phyloP scores from a whole-genome alignment of 1,140 invertebrate genomes.

The Mylabris phalerata region DNA sequence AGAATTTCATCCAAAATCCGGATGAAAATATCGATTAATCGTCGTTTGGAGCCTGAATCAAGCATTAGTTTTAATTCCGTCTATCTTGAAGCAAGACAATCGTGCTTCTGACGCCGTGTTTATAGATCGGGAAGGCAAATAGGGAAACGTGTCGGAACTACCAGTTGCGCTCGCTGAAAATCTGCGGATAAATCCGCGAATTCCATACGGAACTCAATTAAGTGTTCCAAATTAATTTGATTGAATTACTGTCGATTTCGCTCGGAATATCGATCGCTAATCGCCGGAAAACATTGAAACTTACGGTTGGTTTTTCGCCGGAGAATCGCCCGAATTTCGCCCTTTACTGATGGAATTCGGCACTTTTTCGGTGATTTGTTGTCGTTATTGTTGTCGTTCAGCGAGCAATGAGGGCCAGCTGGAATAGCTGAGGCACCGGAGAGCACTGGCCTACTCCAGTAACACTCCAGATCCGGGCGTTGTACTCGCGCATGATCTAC shows the following conservation, averaged over 20 bases:
- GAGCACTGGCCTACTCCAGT: constrained; percentile 21
- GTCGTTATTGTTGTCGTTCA: neutral
- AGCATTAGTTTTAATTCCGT: too few relatives aligned
- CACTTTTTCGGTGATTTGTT: neutral
- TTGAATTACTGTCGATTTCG: neutral
- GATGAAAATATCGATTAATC: too few relatives aligned
- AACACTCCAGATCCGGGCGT: constrained; percentile 14
- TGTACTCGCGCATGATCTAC: constrained; percentile 21
- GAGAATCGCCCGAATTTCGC: too few relatives aligned
- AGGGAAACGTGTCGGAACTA: neutral
- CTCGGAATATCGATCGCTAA: too few relatives aligned
- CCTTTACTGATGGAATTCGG: too few relatives aligned
- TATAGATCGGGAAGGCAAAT: neutral
- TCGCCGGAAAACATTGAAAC: too few relatives aligned
- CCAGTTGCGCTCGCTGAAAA: neutral
- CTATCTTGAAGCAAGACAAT: too few relatives aligned
- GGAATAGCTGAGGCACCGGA: constrained; percentile 14
- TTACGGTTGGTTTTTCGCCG: too few relatives aligned
- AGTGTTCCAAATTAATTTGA: neutral
- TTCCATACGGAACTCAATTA: neutral
- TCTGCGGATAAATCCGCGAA: neutral
- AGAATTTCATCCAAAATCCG: too few relatives aligned
- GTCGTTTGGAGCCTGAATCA: too few relatives aligned
- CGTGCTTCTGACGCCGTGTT: neutral
- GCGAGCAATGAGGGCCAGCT: neutral